These are phyloP conservation scores for Agapornis canus DNA, from an alignment of 2,797 vertebrate genomes.

Conservation along the genomic window DNA sequence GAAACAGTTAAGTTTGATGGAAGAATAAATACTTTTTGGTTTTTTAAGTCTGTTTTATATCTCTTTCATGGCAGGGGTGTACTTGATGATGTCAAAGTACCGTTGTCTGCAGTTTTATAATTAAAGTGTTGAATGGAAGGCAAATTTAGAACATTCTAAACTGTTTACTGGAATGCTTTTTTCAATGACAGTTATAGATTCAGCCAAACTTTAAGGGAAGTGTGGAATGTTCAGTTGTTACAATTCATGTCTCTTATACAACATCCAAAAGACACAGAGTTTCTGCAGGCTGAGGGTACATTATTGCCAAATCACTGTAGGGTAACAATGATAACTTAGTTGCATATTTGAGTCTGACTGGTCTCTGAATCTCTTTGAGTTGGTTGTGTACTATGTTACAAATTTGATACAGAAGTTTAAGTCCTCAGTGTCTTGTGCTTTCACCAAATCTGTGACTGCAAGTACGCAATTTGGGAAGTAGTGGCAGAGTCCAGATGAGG, in stretches of 20 bases:
- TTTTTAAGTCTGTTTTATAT: not conserved
- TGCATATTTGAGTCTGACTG: not conserved
- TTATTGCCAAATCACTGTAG: not conserved
- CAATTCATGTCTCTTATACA: not conserved
- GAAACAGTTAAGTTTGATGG: not conserved
- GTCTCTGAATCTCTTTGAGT: not conserved
- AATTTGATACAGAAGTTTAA: not conserved
- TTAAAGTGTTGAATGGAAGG: not conserved
- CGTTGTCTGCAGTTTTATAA: not conserved
- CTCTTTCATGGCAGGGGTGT: not conserved
- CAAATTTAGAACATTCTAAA: not conserved
- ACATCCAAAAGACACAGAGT: not conserved
- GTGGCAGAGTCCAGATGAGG: not conserved
- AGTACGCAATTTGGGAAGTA: not conserved
- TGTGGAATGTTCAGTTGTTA: not conserved
- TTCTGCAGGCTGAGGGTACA: not conserved
- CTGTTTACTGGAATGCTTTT: not conserved
- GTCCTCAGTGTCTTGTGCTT: not conserved
- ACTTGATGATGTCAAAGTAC: not conserved
- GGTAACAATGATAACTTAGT: not conserved
- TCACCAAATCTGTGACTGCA: not conserved
- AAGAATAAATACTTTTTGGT: not conserved
- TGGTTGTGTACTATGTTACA: rapidly evolving
- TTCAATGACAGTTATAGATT: not conserved
- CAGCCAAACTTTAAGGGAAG: not conserved